Conservation (phyloP, 2,888 invertebrate genomes). For the Pardosa pseudoannulata region DNA sequence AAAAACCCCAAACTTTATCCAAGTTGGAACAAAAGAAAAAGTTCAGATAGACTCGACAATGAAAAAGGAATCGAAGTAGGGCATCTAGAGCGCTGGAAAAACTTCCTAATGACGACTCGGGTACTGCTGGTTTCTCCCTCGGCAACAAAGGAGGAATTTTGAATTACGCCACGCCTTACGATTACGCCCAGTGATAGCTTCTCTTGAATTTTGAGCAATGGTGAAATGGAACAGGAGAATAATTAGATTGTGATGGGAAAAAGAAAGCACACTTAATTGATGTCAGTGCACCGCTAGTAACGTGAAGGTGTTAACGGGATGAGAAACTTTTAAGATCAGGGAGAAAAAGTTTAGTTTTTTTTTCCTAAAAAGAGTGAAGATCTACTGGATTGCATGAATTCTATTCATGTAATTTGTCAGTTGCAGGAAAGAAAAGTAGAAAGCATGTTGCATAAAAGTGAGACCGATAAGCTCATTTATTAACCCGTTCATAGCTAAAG, state of each 20-base stretch:
- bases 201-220: neutral
- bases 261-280: neutral
- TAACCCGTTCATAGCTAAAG: too few species aligned
- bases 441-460: too few species aligned
- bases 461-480: too few species aligned
- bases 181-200: neutral
- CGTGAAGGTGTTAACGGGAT: too few species aligned
- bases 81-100: neutral
- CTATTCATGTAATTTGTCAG: too few species aligned
- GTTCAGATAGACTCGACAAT: neutral
- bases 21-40: neutral
- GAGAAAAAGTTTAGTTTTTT: too few species aligned
- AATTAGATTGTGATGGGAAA: neutral
- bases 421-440: too few species aligned
- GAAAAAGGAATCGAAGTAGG: neutral
- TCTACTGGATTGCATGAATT: too few species aligned
- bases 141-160: neutral
- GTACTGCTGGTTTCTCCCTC: neutral
- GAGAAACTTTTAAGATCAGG: too few species aligned
- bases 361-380: too few species aligned
- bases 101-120: too few species aligned
- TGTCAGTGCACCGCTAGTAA: neutral
- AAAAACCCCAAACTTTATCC: neutral
- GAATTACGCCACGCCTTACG: neutral
- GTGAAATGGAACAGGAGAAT: slow-evolving; percentile 2